A percentile compares a stretch with the other conserved stretches of the same genome.
These are phyloP conservation scores for Thunnus maccoyii DNA, from an alignment of 2,113 vertebrate species.

Conservation along the genomic window DNA sequence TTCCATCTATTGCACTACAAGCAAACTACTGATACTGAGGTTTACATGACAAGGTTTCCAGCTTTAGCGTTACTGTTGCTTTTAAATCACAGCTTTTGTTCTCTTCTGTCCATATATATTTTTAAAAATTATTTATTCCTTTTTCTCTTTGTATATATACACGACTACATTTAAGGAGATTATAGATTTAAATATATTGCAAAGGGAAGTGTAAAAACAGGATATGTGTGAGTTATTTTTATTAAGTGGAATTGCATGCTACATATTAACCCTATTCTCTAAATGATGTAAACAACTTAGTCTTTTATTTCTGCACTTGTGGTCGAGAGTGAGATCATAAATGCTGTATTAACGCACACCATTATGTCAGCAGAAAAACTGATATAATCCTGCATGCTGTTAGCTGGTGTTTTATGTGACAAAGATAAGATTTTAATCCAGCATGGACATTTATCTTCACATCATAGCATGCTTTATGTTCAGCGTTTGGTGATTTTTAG, in stretches of 20 bases:
- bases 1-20: conserved; percentile 45
- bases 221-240: neutral
- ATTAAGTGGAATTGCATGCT: neutral
- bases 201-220: neutral
- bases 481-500: neutral
- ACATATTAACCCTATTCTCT: neutral
- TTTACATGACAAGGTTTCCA: conserved; percentile 59
- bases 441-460: neutral
- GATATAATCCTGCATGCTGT: conserved; percentile 46
- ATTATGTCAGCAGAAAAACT: neutral
- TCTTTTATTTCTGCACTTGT: conserved; percentile 22
- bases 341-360: conserved; percentile 37
- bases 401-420: conserved; percentile 1
- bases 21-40: conserved; percentile 28
- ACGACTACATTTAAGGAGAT: neutral
- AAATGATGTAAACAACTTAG: conserved; percentile 18
- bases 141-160: neutral
- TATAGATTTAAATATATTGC: neutral
- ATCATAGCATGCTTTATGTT: conserved; percentile 13
- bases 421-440: neutral
- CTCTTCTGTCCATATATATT: conserved; percentile 3
- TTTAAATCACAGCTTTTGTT: conserved; percentile 6
- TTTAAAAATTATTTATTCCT: conserved; percentile 35
- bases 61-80: conserved; percentile 44
- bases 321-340: neutral